Base-by-base conservation (phyloP, 2,113 vertebrate species). In the Menura novaehollandiae region DNA sequence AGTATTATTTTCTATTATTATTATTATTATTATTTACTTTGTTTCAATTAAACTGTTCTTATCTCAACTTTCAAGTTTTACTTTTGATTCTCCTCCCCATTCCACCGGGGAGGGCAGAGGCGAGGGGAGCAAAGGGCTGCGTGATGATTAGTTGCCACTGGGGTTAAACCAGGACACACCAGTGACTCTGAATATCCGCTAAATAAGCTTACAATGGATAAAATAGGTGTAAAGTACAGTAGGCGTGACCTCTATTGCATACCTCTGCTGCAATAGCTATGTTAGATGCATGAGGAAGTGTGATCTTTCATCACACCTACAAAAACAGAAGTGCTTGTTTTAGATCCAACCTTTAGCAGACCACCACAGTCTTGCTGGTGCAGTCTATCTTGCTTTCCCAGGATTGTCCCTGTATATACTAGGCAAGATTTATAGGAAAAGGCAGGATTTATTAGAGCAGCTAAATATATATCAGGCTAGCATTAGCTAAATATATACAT, bases 121-220 rank as follows among this genome's bases (percentile, higher is more conserved):
- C 26, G n/a, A 62, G 14, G 63, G 18, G 44, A 67, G 33, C 5
- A 9, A 76, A 32, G 2, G 21, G 39, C 78, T 47, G n/a, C 6
- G 10, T 55, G 55, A 53, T 55, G 71, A 41, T 62, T 33, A 41
- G 55, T 15, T 69, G 21, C 55, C 3, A 13, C 46, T 69, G 21
- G 21, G 49, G 32, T 63, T 71, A 77, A 63, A 56, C 49, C 35
- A 77, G 41, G 20, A 49, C 63, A 43, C 27, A 55, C 41, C 79
- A 62, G 26, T 75, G 71, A 23, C 44, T 75, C 5, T 82, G 52
- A 93, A 89, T 6, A 68, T 53, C 81, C 1, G 0, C 44, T 88
- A 88, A 91, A 69, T 59, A 88, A 95, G 66, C 58, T 95, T 97
- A 91, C 49, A 68, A 8, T 49, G 49, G 81, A 63, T 75, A 75